Evolutionary conservation across 2,113 vertebrate genomes (phyloP).

Genomic region (Semnopithecus entellus): DNA sequence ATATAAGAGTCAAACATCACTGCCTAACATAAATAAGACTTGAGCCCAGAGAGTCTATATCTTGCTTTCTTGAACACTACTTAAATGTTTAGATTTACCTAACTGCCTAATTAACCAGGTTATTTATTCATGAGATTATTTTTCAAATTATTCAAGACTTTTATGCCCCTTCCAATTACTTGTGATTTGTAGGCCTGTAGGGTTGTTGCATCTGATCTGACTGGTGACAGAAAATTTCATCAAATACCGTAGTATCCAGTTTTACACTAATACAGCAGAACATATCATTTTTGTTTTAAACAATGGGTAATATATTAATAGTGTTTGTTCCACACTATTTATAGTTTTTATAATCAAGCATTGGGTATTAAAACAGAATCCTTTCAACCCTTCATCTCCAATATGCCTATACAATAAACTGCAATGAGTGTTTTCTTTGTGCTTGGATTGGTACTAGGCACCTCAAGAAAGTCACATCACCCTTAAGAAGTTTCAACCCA

Average conservation of each 20-base stretch:
- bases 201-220: slow-evolving; percentile 9
- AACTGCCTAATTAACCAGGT: slow-evolving; percentile 23
- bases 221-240: slow-evolving; percentile 26
- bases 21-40: slow-evolving; percentile 2
- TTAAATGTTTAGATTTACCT: slow-evolving; percentile 19
- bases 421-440: not conserved
- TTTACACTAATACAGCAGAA: not conserved
- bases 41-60: not conserved
- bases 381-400: not conserved
- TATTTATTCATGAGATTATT: slow-evolving; percentile 50
- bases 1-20: not conserved
- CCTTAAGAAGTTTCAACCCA: not conserved
- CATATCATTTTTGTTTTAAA: slow-evolving; percentile 9
- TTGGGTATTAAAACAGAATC: not conserved
- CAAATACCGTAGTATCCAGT: not conserved
- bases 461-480: not conserved
- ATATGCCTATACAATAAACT: not conserved
- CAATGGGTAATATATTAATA: not conserved
- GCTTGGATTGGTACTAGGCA: not conserved
- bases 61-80: slow-evolving; percentile 18
- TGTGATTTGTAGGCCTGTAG: not conserved
- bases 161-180: not conserved
- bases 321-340: not conserved
- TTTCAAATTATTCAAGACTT: slow-evolving; percentile 45
- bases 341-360: not conserved